Evolutionary conservation across 2,888 invertebrate genomes (phyloP), one percentile per base, ranked within the genome.

Genomic region (Eilema sororculum): DNA sequence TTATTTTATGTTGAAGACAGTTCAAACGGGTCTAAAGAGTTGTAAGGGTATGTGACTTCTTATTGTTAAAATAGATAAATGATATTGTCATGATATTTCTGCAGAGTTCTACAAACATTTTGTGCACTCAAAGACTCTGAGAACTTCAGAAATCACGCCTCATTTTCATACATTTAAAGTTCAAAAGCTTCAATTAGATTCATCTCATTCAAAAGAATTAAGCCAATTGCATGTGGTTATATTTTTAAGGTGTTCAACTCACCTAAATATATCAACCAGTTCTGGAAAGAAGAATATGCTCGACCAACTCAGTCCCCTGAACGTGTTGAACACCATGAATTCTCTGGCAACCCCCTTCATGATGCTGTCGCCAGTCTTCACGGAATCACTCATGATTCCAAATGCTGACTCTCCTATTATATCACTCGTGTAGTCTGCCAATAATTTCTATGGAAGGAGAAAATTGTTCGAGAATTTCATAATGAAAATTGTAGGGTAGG

Each of bases 231-330:
- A 28, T 28, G 28, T 28, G 2, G 28, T 28, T 28, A 28, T 28
- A 5, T 28, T 28, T 28, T 28, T 4, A 28, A 28, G 28, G 28
- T 28, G 5, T 25, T 12, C 6, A 24, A 16, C 59, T 46, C 63
- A 89, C 89, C 89, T 73, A 28, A 88, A 87, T 12, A 86, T 61
- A 63, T 88, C 85, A 0, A 86, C 87, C 0, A 86, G 28, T 28
- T 84, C 82, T 4, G 91, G 90, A 3, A 84, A 82, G 73, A 90
- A 91, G 84, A 91, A 91, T 20, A 90, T 87, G 46, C 85, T 84
- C 33, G 80, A 80, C 87, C 87, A 88, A 0, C 76, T 75, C 6
- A 87, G 20, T 4, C 89, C 89, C 28, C 90, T 82, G 66, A 77
- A 81, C 1, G 77, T 3, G 22, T 71, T 80, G 73, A 81, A 90